Conservation (phyloP, 2,797 vertebrate species). For the Brachyrhaphis roseni region DNA sequence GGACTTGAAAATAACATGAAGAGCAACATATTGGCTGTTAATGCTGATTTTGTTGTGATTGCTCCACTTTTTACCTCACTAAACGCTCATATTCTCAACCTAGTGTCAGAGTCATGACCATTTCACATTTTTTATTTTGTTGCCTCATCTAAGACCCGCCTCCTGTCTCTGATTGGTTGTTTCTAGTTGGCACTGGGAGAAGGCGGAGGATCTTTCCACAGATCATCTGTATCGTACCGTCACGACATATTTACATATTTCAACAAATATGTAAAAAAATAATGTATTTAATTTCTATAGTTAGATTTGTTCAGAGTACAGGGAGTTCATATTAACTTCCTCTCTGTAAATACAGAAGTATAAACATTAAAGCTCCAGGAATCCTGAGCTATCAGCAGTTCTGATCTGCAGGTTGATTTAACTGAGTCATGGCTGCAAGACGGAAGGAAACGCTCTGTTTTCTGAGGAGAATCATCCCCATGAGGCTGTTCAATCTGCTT, state of each 20-base stretch:
- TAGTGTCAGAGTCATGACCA: background rate
- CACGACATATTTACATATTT: no score
- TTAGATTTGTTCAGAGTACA: constrained; percentile 3
- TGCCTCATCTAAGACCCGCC: no score
- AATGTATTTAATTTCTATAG: background rate
- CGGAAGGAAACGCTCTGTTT: constrained; percentile 7
- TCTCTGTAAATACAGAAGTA: constrained; percentile 13
- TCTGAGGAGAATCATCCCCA: constrained; percentile 18
- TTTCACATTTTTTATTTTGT: background rate
- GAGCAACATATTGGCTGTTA: background rate
- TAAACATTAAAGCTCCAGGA: constrained; percentile 11
- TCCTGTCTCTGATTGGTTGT: no score
- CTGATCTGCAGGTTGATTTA: constrained; percentile 25
- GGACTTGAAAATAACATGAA: background rate
- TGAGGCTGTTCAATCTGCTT: constrained; percentile 44
- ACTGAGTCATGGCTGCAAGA: constrained; percentile 25
- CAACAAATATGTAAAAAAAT: no score
- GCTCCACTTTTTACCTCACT: no score
- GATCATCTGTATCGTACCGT: no score
- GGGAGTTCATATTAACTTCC: background rate
- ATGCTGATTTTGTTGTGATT: background rate
- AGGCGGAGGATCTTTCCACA: no score
- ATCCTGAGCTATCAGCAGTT: background rate
- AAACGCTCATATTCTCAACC: no score
- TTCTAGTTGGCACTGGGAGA: no score